Percentiles rank a stretch among this genome's conserved stretches.
Evolutionary conservation across 1,140 invertebrate genomes (phyloP).

Genomic region (Copidosoma floridanum): DNA sequence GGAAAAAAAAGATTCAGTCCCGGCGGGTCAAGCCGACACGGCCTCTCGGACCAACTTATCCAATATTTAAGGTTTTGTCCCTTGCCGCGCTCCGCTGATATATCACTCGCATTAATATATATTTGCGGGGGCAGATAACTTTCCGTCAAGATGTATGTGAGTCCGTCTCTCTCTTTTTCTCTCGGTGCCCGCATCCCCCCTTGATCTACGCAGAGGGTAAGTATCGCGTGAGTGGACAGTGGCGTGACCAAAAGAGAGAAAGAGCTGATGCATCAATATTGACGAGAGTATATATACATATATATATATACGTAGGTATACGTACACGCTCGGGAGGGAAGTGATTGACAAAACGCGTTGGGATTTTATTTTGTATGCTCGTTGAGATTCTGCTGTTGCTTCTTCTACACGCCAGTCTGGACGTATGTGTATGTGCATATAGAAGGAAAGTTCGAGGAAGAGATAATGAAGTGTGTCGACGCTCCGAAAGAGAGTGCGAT

Average conservation of each 20-base stretch:
- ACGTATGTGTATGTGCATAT: neutral
- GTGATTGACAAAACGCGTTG: slow-evolving; percentile 15
- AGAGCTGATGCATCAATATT: neutral
- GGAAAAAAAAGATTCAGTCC: slow-evolving; percentile 54
- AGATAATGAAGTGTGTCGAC: slow-evolving; percentile 1
- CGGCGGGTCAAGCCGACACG: slow-evolving; percentile 35
- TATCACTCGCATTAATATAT: slow-evolving; percentile 59
- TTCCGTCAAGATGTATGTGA: neutral
- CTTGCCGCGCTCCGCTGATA: slow-evolving; percentile 51
- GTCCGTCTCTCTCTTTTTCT: no score
- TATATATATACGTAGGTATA: no score
- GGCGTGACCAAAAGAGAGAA: neutral
- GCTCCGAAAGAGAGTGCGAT: no score
- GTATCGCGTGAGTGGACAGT: neutral
- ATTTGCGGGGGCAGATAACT: slow-evolving; percentile 57
- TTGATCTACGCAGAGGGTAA: neutral
- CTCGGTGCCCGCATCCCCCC: no score
- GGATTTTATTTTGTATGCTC: neutral
- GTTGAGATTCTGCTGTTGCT: no score
- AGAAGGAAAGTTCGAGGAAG: neutral
- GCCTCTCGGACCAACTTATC: slow-evolving; percentile 51
- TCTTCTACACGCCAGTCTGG: no score
- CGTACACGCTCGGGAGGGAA: neutral
- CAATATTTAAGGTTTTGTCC: slow-evolving; percentile 60
- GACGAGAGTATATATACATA: no score